Base-by-base conservation (phyloP, 2,888 invertebrate genomes). In the Microctonus brassicae region DNA sequence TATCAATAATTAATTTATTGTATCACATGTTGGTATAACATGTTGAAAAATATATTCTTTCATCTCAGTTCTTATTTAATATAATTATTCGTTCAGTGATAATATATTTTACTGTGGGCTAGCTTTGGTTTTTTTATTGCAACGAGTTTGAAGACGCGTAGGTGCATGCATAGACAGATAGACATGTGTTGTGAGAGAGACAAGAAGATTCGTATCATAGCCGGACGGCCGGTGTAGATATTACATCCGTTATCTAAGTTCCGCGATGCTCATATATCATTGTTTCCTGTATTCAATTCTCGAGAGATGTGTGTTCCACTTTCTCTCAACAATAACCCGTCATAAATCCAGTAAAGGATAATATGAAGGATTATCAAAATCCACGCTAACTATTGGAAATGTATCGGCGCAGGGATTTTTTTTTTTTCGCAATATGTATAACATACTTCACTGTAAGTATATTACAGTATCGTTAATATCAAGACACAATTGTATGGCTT, bases 141-240 rank as follows among this genome's bases (percentile, higher is more conserved):
- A 39, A 57, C 42, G 33, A 26, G 47, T 63, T 29, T 29, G 29
- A 63, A 42, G 63, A 22, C 36, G 66, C 58, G 73, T 62, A 70
- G 66, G 65, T 63, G 66, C 52, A n/a, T 17, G 17, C 7, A 36
- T 6, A 53, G 29, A 11, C 42, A 33, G 60, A 62, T 65, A 69
- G 53, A 36, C 13, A 57, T 42, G 22, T 39, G 29, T 3, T 26
- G n/a, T 34, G 39, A 60, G 53, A 24, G 34, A 52, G 65, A 74
- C 66, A 65, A 52, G 34, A 72, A 55, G 76, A 77, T 74, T 80
- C 73, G 80, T 84, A 84, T 85, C 85, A 47, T 47, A 78, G 78
- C 84, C 86, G 86, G 86, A 86, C 82, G 80, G 77, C 78, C 79
- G 81, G 75, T 80, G 79, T 79, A 84, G 84, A 85, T 85, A 84